Percentiles rank a stretch among this genome's conserved stretches.
These are phyloP conservation scores for Carposina sasakii DNA, from an alignment of 1,140 invertebrate species.

Conservation along the genomic window DNA sequence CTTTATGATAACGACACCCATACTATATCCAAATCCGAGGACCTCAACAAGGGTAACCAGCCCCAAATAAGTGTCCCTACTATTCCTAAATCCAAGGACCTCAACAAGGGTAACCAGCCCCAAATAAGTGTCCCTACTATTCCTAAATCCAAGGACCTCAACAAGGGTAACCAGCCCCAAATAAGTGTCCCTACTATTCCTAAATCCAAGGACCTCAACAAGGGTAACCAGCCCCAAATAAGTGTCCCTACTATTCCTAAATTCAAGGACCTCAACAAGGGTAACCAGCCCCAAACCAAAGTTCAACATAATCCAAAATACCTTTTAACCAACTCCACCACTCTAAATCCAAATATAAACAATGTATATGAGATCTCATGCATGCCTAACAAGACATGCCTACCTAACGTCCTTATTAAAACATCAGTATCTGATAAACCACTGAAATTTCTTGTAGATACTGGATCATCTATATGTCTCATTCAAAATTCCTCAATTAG, in stretches of 20 bases:
- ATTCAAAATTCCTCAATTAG: constrained; percentile 1
- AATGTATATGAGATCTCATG: constrained; percentile 10
- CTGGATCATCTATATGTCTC: constrained; percentile 10
- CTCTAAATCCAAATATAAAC: too few species aligned
- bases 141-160: background rate
- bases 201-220: background rate
- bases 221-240: background rate
- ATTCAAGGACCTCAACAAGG: too few species aligned
- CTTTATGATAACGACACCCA: background rate
- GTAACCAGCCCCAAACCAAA: too few species aligned
- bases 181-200: too few species aligned
- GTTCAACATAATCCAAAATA: too few species aligned
- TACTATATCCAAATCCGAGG: background rate
- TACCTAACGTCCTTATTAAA: constrained; percentile 11
- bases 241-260: too few species aligned
- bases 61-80: constrained; percentile 3
- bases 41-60: constrained; percentile 11
- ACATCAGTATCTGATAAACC: constrained; percentile 15
- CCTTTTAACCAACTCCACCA: too few species aligned
- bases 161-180: too few species aligned
- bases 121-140: background rate
- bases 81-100: constrained; percentile 2
- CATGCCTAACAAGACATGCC: constrained; percentile 6
- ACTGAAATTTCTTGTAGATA: constrained; percentile 11
- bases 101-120: constrained; percentile 9